Evolutionary conservation across 1,140 invertebrate genomes (phyloP).

Genomic region (Achroia grisella): DNA sequence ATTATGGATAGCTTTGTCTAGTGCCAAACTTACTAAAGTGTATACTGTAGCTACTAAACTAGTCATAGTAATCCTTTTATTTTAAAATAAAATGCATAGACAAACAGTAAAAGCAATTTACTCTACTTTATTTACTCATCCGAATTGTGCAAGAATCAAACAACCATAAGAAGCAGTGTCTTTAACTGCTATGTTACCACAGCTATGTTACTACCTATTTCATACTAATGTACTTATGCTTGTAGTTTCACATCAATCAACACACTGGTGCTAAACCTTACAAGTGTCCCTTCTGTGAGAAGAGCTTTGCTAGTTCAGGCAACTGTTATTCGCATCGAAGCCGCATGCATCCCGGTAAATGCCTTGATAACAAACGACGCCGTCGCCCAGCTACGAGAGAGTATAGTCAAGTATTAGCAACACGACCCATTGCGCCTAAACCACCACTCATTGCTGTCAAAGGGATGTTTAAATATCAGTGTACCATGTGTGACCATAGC

Average conservation of each 20-base stretch:
- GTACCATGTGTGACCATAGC: slow-evolving; percentile 45
- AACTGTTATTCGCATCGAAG: slow-evolving; percentile 85
- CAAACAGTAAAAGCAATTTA: too few relatives aligned
- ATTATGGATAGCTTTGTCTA: too few relatives aligned
- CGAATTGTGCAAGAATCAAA: too few relatives aligned
- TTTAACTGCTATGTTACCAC: too few relatives aligned
- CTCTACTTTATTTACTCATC: too few relatives aligned
- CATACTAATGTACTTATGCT: slow-evolving; percentile 4
- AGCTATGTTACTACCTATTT: too few relatives aligned
- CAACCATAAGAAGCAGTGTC: too few relatives aligned
- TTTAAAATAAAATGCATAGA: too few relatives aligned
- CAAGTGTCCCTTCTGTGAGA: slow-evolving; percentile 86
- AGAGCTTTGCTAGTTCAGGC: slow-evolving; percentile 85
- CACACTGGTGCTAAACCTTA: slow-evolving; percentile 88
- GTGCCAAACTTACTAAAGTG: too few relatives aligned
- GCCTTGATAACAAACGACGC: slow-evolving; percentile 10
- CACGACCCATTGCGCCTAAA: slow-evolving; percentile 10
- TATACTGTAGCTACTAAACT: too few relatives aligned
- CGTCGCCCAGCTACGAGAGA: not conserved
- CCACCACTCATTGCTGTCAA: slow-evolving; percentile 16
- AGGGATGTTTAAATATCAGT: slow-evolving; percentile 43
- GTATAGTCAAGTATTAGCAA: not conserved
- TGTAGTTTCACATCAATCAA: slow-evolving; percentile 83
- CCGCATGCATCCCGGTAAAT: slow-evolving; percentile 78
- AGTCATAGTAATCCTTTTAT: too few relatives aligned